These are phyloP conservation scores for Vanacampus margaritifer DNA, from an alignment of 2,113 vertebrate genomes.

Conservation along the genomic window DNA sequence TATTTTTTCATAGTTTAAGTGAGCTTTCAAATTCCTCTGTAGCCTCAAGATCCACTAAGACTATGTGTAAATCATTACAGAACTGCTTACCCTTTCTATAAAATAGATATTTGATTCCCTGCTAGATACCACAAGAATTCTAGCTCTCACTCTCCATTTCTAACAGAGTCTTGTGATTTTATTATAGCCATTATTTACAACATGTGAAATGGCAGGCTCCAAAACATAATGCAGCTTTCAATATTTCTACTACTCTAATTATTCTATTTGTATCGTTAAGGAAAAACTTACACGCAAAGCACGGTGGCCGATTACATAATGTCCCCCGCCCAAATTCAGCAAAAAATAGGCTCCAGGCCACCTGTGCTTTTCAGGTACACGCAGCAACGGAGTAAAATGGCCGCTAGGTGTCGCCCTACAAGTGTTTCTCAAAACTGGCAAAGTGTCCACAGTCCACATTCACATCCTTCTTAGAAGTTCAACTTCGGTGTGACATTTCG, in stretches of 20 bases:
- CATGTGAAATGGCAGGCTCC: not conserved
- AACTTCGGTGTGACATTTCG: constrained; percentile 7
- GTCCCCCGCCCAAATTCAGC: not conserved
- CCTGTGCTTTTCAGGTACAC: not conserved
- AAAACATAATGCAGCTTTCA: not conserved
- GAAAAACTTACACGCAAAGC: not conserved
- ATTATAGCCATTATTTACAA: not conserved
- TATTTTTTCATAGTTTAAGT: not conserved
- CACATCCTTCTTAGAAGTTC: not conserved
- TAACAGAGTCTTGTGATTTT: constrained; percentile 1
- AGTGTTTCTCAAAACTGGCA: not conserved
- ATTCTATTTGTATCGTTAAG: not conserved
- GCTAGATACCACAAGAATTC: not conserved
- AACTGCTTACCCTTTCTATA: not conserved
- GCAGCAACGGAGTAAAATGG: not conserved
- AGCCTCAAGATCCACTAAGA: not conserved
- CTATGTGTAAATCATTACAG: not conserved
- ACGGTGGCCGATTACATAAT: not conserved
- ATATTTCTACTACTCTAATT: not conserved
- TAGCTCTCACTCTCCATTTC: constrained; percentile 1
- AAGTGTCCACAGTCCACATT: not conserved
- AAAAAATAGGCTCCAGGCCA: not conserved
- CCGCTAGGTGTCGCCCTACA: constrained; percentile 6
- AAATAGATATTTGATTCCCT: not conserved
- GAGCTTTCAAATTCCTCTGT: not conserved